Percentiles rank a stretch among this genome's conserved stretches.
Conservation (phyloP, 2,888 invertebrate genomes). For the Melinaea marsaeus region DNA sequence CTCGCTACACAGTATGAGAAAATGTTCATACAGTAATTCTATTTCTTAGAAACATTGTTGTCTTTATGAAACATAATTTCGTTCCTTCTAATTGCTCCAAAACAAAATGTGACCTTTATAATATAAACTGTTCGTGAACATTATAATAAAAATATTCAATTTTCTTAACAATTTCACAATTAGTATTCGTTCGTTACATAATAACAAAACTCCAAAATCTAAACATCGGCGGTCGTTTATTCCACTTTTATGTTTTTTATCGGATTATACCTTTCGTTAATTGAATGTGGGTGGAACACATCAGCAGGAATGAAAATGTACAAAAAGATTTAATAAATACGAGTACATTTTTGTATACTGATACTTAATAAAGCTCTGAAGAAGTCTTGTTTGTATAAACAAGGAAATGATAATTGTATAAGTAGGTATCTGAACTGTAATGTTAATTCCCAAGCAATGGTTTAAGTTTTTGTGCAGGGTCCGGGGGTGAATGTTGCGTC, state of each 20-base stretch:
- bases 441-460: conserved; percentile 13
- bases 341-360: conserved; percentile 4
- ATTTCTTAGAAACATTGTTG: too few species aligned
- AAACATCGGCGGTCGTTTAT: conserved; percentile 9
- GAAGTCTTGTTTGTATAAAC: too few species aligned
- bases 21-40: too few species aligned
- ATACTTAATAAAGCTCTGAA: conserved; percentile 10
- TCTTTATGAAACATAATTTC: too few species aligned
- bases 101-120: neutral
- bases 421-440: neutral
- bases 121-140: neutral
- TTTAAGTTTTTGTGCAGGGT: conserved; percentile 28
- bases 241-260: conserved; percentile 17
- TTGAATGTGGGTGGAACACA: conserved; percentile 10
- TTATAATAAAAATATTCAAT: neutral
- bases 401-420: too few species aligned
- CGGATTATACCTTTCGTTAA: conserved; percentile 10
- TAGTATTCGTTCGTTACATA: neutral
- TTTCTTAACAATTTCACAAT: neutral
- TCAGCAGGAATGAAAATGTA: conserved; percentile 2
- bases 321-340: neutral
- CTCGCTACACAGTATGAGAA: too few species aligned
- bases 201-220: neutral
- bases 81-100: neutral
- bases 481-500: conserved; percentile 50